phyloP scores from a whole-genome alignment of 2,888 invertebrate genomes.

The Microplitis deprimator region DNA sequence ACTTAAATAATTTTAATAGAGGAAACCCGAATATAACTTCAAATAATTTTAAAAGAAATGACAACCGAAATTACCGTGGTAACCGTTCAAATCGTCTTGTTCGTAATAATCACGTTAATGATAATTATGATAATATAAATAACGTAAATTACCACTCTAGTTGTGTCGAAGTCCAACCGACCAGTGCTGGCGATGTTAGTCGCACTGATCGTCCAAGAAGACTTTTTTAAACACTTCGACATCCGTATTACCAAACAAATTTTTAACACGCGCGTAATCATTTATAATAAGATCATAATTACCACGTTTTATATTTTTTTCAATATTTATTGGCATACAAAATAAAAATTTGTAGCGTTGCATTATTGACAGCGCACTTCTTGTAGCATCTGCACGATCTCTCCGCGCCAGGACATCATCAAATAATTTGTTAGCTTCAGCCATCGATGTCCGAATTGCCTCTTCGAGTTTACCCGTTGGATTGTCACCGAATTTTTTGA shows the following conservation, averaged over 20 bases:
- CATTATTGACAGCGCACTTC: slow-evolving; percentile 93
- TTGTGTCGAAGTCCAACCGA: too few relatives aligned
- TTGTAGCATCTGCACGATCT: slow-evolving; percentile 95
- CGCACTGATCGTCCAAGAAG: too few relatives aligned
- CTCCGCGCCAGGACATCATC: slow-evolving; percentile 92
- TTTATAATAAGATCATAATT: slow-evolving; percentile 98
- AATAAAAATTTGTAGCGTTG: slow-evolving; percentile 96
- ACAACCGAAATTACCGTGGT: too few relatives aligned
- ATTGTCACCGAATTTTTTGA: slow-evolving; percentile 81
- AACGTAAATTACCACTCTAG: too few relatives aligned
- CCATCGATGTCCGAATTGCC: slow-evolving; percentile 90
- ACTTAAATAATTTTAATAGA: too few relatives aligned
- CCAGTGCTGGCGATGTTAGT: too few relatives aligned
- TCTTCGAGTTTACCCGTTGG: slow-evolving; percentile 83
- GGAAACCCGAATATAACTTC: too few relatives aligned
- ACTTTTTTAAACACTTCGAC: slow-evolving; percentile 91
- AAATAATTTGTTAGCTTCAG: slow-evolving; percentile 92
- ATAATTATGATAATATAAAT: too few relatives aligned
- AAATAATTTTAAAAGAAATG: too few relatives aligned
- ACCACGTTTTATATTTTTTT: slow-evolving; percentile 92
- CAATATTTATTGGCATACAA: slow-evolving; percentile 94
- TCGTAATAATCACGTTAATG: too few relatives aligned
- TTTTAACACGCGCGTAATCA: slow-evolving; percentile 96
- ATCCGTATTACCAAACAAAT: slow-evolving; percentile 94
- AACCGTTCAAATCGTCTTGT: too few relatives aligned